A percentile compares a stretch with the other conserved stretches of the same genome.
These are phyloP conservation scores for Leptodactylus fallax DNA, from an alignment of 2,797 vertebrate genomes.

Conservation along the genomic window DNA sequence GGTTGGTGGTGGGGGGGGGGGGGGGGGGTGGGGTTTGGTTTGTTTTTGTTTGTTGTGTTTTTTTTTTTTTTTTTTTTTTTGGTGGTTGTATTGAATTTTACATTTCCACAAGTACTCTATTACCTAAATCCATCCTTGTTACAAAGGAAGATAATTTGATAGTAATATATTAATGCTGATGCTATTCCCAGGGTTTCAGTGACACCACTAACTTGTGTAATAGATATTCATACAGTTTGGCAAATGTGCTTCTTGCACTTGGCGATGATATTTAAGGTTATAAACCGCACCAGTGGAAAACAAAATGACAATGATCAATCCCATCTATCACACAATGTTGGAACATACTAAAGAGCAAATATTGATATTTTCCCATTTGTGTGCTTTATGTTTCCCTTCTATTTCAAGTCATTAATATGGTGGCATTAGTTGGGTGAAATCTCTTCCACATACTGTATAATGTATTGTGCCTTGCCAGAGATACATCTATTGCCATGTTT, in stretches of 20 bases:
- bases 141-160: background rate
- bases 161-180: background rate
- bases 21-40: no score
- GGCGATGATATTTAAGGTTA: background rate
- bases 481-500: constrained; percentile 13
- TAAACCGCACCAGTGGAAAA: no score
- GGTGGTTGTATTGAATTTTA: no score
- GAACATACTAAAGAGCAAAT: background rate
- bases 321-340: background rate
- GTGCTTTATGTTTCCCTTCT: background rate
- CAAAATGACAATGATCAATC: background rate
- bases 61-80: no score
- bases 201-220: background rate
- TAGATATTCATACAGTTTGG: background rate
- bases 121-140: background rate
- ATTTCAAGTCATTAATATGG: background rate
- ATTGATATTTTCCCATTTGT: background rate
- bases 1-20: no score
- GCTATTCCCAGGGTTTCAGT: background rate
- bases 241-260: background rate
- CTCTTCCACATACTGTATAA: background rate
- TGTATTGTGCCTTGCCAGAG: background rate
- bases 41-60: no score
- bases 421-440: background rate
- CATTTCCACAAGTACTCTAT: background rate